Conservation (phyloP, 2,888 invertebrate species). For the Zaprionus lineosus region DNA sequence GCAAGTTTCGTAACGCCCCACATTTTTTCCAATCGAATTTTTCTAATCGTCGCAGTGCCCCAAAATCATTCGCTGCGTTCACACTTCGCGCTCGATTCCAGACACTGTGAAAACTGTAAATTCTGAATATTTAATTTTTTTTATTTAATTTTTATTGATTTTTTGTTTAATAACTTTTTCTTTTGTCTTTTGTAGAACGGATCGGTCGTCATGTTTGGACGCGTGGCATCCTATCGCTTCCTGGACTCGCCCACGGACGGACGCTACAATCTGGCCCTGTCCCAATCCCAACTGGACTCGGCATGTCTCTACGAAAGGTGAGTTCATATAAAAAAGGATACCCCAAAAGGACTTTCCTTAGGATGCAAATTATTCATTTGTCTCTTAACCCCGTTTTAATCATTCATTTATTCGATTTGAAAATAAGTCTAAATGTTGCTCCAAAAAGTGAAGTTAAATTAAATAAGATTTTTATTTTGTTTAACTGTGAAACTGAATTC, state of each 20-base stretch:
- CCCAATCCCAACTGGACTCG: slow-evolving; percentile 89
- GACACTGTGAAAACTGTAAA: slow-evolving; percentile 18
- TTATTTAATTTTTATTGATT: slow-evolving; percentile 25
- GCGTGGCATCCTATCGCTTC: slow-evolving; percentile 93
- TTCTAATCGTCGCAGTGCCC: slow-evolving; percentile 45
- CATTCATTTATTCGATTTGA: no score
- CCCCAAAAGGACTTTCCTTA: no score
- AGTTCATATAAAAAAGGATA: no score
- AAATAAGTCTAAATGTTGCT: no score
- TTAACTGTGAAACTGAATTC: no score
- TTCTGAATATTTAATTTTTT: slow-evolving; percentile 18
- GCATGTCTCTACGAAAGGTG: slow-evolving; percentile 93
- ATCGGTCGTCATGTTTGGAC: slow-evolving; percentile 92
- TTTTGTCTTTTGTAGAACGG: slow-evolving; percentile 85
- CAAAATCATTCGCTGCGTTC: slow-evolving; percentile 39
- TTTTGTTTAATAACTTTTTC: slow-evolving; percentile 7
- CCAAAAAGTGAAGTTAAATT: no score
- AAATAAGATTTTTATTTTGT: no score
- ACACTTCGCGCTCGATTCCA: slow-evolving; percentile 12
- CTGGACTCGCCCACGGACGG: slow-evolving; percentile 92
- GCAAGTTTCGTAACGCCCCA: slow-evolving; percentile 68
- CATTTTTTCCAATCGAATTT: slow-evolving; percentile 38
- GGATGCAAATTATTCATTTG: no score
- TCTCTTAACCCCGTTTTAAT: no score
- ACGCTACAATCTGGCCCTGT: slow-evolving; percentile 89